phyloP scores from a whole-genome alignment of 2,113 vertebrate genomes.

The Poeciliopsis occidentalis region DNA sequence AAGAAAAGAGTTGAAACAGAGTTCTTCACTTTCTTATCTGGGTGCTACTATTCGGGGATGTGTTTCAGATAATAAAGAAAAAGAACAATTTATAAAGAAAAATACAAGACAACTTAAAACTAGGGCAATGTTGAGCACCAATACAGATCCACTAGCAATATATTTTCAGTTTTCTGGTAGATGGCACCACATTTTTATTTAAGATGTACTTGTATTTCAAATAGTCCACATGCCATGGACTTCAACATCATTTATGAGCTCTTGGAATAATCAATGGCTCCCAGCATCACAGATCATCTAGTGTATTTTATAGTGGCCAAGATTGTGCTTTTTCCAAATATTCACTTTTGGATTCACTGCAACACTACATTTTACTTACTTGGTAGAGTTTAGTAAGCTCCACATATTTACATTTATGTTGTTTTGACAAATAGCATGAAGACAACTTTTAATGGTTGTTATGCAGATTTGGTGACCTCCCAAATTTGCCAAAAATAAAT shows the following conservation, averaged over 20 bases:
- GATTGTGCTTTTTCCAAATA: neutral
- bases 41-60: constrained; percentile 1
- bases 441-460: neutral
- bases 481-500: neutral
- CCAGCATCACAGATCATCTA: too few species aligned
- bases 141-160: neutral
- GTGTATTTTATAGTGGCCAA: too few species aligned
- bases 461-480: neutral
- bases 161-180: neutral
- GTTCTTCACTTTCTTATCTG: constrained; percentile 2
- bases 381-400: neutral
- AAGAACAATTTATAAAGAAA: constrained; percentile 19
- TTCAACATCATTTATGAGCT: neutral
- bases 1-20: constrained; percentile 42
- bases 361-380: neutral
- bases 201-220: neutral
- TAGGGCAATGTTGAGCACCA: too few species aligned
- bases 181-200: neutral
- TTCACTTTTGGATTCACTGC: neutral
- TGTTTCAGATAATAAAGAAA: constrained; percentile 13
- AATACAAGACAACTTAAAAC: neutral
- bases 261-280: too few species aligned
- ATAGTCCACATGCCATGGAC: neutral
- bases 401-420: neutral
- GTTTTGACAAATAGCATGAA: neutral